These are phyloP conservation scores for Pseudomyrmex sp. DNA, from an alignment of 1,140 invertebrate species.

Conservation along the genomic window DNA sequence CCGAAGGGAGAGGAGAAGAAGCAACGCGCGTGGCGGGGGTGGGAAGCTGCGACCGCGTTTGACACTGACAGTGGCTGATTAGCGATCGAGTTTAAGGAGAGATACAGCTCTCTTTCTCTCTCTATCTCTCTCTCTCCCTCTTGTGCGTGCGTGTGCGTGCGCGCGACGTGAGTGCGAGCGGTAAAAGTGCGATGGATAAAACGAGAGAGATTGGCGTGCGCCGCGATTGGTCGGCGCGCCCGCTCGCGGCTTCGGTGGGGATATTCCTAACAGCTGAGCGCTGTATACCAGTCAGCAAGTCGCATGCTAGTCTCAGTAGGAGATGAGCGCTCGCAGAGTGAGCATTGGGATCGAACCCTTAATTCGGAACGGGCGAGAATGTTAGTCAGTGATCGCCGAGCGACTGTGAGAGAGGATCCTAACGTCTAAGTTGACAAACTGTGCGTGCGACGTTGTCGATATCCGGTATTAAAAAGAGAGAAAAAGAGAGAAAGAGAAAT, in stretches of 20 bases:
- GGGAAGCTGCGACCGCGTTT: slow-evolving; percentile 30
- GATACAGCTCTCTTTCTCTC: not conserved
- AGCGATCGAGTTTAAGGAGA: slow-evolving; percentile 40
- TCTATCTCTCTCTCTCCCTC: too few species aligned
- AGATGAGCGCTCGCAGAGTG: slow-evolving; percentile 82
- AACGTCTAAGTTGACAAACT: slow-evolving; percentile 17
- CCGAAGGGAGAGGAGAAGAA: not conserved
- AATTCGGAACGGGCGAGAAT: slow-evolving; percentile 73
- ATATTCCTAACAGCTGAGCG: slow-evolving; percentile 80
- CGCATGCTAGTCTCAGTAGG: slow-evolving; percentile 80
- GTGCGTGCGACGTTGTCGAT: slow-evolving; percentile 44
- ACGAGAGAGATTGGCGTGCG: slow-evolving; percentile 1
- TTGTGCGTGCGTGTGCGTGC: slow-evolving; percentile 13
- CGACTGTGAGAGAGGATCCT: slow-evolving; percentile 66
- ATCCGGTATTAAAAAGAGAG: slow-evolving; percentile 8
- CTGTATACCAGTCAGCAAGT: slow-evolving; percentile 74
- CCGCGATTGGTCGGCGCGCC: slow-evolving; percentile 68
- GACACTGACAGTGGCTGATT: slow-evolving; percentile 44
- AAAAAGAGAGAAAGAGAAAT: not conserved
- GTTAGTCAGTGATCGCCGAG: slow-evolving; percentile 75
- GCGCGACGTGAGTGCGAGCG: slow-evolving; percentile 4
- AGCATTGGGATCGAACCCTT: slow-evolving; percentile 71
- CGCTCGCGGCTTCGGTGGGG: slow-evolving; percentile 64
- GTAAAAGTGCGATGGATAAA: slow-evolving; percentile 2
- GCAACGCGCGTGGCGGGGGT: not conserved